phyloP scores from a whole-genome alignment of 2,113 vertebrate species.

The Sinosuthora webbiana region DNA sequence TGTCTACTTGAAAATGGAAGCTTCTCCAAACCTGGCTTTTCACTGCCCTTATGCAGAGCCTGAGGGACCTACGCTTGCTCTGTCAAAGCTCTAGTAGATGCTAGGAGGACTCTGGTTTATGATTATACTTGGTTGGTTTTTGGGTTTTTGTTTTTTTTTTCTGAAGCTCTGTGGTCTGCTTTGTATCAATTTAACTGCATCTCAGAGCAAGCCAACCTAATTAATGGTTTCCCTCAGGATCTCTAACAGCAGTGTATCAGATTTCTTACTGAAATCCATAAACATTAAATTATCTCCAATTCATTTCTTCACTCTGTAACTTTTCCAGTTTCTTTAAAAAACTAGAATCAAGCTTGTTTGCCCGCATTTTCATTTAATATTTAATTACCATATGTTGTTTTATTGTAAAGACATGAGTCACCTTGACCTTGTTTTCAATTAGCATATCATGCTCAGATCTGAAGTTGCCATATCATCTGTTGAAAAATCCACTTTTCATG shows the following conservation, averaged over 20 bases:
- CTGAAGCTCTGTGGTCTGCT: neutral
- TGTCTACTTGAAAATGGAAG: neutral
- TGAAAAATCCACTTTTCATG: neutral
- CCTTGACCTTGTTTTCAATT: constrained; percentile 17
- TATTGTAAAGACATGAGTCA: neutral
- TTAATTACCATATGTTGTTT: constrained; percentile 1
- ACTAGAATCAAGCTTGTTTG: neutral
- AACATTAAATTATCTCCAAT: neutral
- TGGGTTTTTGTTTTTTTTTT: neutral
- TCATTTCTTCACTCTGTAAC: neutral
- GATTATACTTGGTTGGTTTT: neutral
- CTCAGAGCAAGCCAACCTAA: constrained; percentile 17
- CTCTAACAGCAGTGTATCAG: neutral
- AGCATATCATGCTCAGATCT: neutral
- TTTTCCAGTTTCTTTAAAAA: neutral
- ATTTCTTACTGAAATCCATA: constrained; percentile 26
- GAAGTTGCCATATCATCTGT: neutral
- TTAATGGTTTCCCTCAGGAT: constrained; percentile 16
- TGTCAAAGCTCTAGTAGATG: neutral
- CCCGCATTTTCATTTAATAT: constrained; percentile 5
- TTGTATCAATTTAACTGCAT: constrained; percentile 12
- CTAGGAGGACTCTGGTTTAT: neutral
- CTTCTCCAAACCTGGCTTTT: neutral
- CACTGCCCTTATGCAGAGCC: neutral
- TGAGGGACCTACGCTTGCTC: neutral